Base-by-base conservation (phyloP, 2,888 invertebrate species). In the Caradrina clavipalpis region DNA sequence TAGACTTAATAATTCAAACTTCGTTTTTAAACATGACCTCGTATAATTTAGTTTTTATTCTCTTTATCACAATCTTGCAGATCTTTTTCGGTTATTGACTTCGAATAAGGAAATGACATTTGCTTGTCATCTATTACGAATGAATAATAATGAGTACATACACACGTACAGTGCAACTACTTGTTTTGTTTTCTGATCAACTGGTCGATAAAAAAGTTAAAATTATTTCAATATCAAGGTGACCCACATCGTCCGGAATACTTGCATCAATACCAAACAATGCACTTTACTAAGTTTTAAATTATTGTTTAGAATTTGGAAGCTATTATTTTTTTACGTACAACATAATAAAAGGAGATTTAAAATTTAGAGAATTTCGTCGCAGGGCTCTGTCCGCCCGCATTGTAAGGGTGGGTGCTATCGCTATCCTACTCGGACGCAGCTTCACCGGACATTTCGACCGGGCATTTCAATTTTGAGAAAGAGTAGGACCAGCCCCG, bases 381-480 rank as follows among this genome's bases (percentile, higher is more conserved):
- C 92, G 95, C 92, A 93, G 92, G 91, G 94, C 91, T 92, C 90
- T 88, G 92, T 91, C 93, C 92, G 93, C 94, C 95, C 95, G 96
- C 94, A 95, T 93, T 92, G 94, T 94, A 94, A 94, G 95, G 95
- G 95, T 95, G 95, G 95, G 93, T 93, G 94, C 91, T 95, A 95
- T 95, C 93, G 95, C 95, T 90, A 83, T 96, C 95, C 95, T 88
- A 93, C 95, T 96, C 95, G 95, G 95, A 95, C 96, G 94, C 95
- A 95, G 95, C 96, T 94, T 95, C 95, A 94, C 96, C 95, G 96
- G 96, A 96, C 96, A 96, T 95, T 96, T 96, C 96, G 96, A 95
- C 96, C 96, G 96, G 96, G 96, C 96, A 96, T 96, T 96, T 96
- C 96, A 96, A 96, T 96, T 96, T 96, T 95, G 96, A 96, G 96